Evolutionary conservation across 2,888 invertebrate species (phyloP).

Genomic region (Hirtodrosophila trivittata): DNA sequence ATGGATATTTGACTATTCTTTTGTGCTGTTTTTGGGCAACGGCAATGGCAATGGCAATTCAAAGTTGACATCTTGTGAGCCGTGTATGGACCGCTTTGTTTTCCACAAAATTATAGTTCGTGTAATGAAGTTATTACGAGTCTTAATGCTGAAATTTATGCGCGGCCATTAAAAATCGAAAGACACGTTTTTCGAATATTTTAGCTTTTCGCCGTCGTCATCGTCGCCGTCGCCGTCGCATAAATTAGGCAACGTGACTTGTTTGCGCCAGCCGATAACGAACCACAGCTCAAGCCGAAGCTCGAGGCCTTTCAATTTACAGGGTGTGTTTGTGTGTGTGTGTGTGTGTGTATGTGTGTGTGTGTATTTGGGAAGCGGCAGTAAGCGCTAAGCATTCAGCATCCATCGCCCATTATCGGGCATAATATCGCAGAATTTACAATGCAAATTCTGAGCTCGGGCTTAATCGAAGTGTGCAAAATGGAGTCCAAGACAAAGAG

Average conservation of each 20-base stretch:
- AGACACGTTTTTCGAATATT: constrained; percentile 80
- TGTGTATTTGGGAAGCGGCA: background rate
- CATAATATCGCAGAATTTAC: constrained; percentile 67
- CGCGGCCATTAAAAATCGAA: constrained; percentile 76
- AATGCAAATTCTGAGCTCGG: constrained; percentile 64
- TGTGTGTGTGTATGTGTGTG: background rate
- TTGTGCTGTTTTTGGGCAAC: constrained; percentile 13
- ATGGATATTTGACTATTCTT: constrained; percentile 19
- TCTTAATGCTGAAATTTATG: constrained; percentile 81
- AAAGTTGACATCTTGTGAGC: constrained; percentile 37
- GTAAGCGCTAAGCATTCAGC: constrained; percentile 2
- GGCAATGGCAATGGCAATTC: constrained; percentile 23
- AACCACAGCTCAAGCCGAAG: constrained; percentile 22
- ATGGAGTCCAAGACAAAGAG: constrained; percentile 47
- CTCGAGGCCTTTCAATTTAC: constrained; percentile 21
- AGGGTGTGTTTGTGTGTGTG: constrained; percentile 8
- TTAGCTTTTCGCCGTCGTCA: constrained; percentile 47
- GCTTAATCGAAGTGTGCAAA: constrained; percentile 68
- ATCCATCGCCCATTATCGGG: constrained; percentile 59
- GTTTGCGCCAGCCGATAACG: constrained; percentile 65
- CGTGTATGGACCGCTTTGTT: constrained; percentile 37
- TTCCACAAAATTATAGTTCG: constrained; percentile 64
- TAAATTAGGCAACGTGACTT: constrained; percentile 78
- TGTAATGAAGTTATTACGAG: constrained; percentile 81
- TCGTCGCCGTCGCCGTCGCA: constrained; percentile 56